phyloP scores from a whole-genome alignment of 2,797 vertebrate species.

The Danio kyathit region DNA sequence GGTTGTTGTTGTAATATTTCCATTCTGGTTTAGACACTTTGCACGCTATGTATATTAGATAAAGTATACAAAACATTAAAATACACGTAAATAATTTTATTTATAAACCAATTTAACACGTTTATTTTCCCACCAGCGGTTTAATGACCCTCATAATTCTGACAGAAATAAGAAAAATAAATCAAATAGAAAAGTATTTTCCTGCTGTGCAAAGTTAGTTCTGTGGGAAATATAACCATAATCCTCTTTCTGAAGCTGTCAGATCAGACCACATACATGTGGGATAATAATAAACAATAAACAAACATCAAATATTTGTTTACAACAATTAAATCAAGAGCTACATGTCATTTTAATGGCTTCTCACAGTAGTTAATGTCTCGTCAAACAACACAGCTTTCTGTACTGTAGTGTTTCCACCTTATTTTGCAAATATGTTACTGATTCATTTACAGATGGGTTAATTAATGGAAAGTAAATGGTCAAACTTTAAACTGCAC shows the following conservation, averaged over 20 bases:
- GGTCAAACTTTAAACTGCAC: too few species aligned
- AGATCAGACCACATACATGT: not conserved
- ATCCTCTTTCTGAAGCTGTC: not conserved
- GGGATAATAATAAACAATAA: conserved; percentile 14
- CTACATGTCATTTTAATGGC: not conserved
- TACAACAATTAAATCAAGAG: not conserved
- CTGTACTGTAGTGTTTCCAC: not conserved
- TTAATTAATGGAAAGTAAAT: too few species aligned
- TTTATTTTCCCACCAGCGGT: too few species aligned
- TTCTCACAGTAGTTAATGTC: not conserved
- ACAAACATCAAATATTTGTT: conserved; percentile 24
- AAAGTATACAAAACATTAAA: too few species aligned
- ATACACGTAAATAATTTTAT: too few species aligned
- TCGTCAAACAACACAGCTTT: not conserved
- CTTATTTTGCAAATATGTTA: too few species aligned
- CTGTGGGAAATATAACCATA: not conserved
- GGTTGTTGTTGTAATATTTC: too few species aligned
- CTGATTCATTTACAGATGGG: not conserved
- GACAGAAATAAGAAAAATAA: not conserved
- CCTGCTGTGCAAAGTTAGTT: not conserved
- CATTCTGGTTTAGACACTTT: too few species aligned
- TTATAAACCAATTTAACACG: too few species aligned
- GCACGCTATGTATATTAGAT: too few species aligned
- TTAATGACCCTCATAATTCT: not conserved
- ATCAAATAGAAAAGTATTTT: too few species aligned